Evolutionary conservation across 2,888 invertebrate species (phyloP).

Genomic region (Blera fallax): DNA sequence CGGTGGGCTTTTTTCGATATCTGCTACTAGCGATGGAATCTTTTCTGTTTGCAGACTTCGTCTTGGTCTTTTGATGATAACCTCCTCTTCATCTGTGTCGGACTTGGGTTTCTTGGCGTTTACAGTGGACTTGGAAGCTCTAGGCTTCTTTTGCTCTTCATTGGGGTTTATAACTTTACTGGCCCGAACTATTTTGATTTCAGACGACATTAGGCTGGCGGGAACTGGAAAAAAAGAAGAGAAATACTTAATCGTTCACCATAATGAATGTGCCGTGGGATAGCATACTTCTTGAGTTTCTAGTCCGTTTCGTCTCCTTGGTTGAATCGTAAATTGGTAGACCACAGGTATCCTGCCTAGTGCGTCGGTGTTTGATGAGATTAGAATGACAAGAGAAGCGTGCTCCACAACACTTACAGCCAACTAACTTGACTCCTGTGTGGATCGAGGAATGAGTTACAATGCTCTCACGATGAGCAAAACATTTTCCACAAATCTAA

Average conservation of each 20-base stretch:
- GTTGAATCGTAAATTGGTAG: slow-evolving; percentile 76
- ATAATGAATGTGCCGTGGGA: background rate
- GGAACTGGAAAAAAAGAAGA: slow-evolving; percentile 73
- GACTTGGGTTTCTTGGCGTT: slow-evolving; percentile 70
- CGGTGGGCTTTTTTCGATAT: background rate
- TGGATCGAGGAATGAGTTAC: slow-evolving; percentile 82
- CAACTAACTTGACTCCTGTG: slow-evolving; percentile 79
- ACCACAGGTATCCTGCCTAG: slow-evolving; percentile 82
- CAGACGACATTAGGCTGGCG: slow-evolving; percentile 75
- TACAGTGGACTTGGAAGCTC: background rate
- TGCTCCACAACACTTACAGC: slow-evolving; percentile 82
- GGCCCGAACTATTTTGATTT: slow-evolving; percentile 75
- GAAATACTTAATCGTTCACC: background rate
- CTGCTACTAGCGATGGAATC: background rate
- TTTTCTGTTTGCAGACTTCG: background rate
- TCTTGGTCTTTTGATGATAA: slow-evolving; percentile 59
- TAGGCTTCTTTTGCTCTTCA: slow-evolving; percentile 64
- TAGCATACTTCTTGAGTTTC: slow-evolving; percentile 74
- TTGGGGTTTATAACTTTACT: slow-evolving; percentile 75
- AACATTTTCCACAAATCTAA: slow-evolving; percentile 81
- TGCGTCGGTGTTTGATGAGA: slow-evolving; percentile 82
- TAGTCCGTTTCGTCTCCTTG: slow-evolving; percentile 74
- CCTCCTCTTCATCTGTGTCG: slow-evolving; percentile 19
- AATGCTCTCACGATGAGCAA: slow-evolving; percentile 82
- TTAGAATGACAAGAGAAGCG: slow-evolving; percentile 83